Percentiles rank a stretch among this genome's conserved stretches.
phyloP scores from a whole-genome alignment of 37 sponge, comb jelly and placozoan genomes.

The Dysidea cf. avara region DNA sequence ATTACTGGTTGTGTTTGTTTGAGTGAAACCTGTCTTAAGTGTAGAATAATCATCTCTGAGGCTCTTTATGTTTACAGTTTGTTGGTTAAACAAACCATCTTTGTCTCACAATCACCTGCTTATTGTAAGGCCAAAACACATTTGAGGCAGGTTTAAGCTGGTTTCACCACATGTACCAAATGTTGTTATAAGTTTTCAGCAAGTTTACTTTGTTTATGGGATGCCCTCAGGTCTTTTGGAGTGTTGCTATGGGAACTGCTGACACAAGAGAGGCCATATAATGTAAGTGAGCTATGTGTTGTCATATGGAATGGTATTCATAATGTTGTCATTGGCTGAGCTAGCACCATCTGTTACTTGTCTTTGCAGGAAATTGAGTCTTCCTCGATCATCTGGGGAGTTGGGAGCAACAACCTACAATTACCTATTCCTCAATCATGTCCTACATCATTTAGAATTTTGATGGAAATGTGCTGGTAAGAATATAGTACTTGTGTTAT shows the following conservation, averaged over 20 bases:
- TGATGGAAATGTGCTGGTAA: slow-evolving; percentile 83
- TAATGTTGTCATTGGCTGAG: not conserved
- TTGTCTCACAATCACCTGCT: too few relatives aligned
- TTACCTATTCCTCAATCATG: slow-evolving; percentile 79
- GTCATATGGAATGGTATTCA: not conserved
- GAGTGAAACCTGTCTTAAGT: too few relatives aligned
- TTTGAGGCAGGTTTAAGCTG: too few relatives aligned
- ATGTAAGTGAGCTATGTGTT: slow-evolving; percentile 42
- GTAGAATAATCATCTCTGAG: too few relatives aligned
- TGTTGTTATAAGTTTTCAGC: too few relatives aligned
- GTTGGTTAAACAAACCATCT: too few relatives aligned
- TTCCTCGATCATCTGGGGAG: slow-evolving; percentile 81
- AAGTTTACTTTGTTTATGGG: not conserved
- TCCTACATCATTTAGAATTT: slow-evolving; percentile 61
- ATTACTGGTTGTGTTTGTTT: not conserved
- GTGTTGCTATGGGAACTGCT: slow-evolving; percentile 88
- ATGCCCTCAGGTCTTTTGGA: slow-evolving; percentile 84
- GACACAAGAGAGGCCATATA: slow-evolving; percentile 73
- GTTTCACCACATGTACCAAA: too few relatives aligned
- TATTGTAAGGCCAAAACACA: too few relatives aligned
- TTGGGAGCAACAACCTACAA: slow-evolving; percentile 69
- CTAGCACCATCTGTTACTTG: too few relatives aligned
- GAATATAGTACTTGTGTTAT: too few relatives aligned
- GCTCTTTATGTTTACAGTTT: too few relatives aligned
- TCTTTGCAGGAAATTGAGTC: too few relatives aligned